Evolutionary conservation across 2,888 invertebrate genomes (phyloP), one percentile per base, ranked within the genome.

Genomic region (Catotricha subobsoleta): DNA sequence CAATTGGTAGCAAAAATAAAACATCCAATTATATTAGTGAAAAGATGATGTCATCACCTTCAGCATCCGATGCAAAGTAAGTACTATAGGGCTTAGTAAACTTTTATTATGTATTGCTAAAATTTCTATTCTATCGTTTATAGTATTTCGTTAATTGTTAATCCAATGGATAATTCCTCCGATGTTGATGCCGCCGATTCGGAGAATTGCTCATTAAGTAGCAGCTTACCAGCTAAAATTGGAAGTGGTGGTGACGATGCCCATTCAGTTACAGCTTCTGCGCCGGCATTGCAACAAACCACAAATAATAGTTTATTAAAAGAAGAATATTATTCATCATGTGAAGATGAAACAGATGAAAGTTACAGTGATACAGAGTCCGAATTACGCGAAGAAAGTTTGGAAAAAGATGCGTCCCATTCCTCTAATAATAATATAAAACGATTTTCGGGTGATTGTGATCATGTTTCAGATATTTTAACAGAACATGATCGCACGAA

Each of bases 101-200:
- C n/a, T n/a, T n/a, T n/a, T n/a, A n/a, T n/a, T n/a, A n/a, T n/a
- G n/a, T n/a, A n/a, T n/a, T n/a, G n/a, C n/a, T n/a, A n/a, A n/a
- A n/a, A n/a, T n/a, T n/a, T n/a, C n/a, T n/a, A n/a, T n/a, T n/a
- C n/a, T n/a, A n/a, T 29, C 18, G 18, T 29, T 15, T 16, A 18
- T 18, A 69, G 71, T 43, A 71, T 79, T 16, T 71, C 75, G 6
- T 67, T 80, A 30, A 71, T 76, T 42, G 71, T 80, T 33, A 80
- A 80, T 52, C 75, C 75, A 4, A 62, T 79, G 2, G 62, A 62
- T 43, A 57, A 54, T 47, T 55, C 60, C 0, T 52, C 56, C 6
- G 62, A 61, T 44, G 54, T 59, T 43, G 59, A 62, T 42, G 46
- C 45, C 2, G 57, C 51, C 1, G 57, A 58, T 28, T 46, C 54